Evolutionary conservation across 1,140 invertebrate genomes (phyloP), one percentile per base, ranked within the genome.

Genomic region (Drosophila hydei): DNA sequence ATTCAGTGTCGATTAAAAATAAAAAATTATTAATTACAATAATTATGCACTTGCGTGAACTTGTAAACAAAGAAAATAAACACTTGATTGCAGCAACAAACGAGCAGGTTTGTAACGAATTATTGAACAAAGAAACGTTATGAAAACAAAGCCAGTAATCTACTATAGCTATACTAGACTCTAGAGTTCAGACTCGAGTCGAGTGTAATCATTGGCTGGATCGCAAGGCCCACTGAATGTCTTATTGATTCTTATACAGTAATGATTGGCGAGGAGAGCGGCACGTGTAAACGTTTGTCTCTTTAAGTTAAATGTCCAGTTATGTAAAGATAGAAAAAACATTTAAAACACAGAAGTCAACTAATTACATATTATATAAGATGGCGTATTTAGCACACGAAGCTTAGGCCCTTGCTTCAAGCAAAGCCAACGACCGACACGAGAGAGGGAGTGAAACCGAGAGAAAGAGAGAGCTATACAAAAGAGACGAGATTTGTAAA

Each of bases 301-400:
- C n/a, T n/a, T 33, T 33, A 16, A 9, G 21, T 25, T 4, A 69
- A 83, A 84, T 72, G 79, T 55, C 62, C 77, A 80, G 73, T 71
- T 70, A 68, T 69, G 59, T 65, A 40, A 65, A 51, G 72, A 56
- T 73, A 75, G 72, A 72, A 72, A 75, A 45, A 30, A 25, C 6
- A 52, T 45, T 65, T 19, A 56, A 40, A 42, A 45, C 43, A 48
- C n/a, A 55, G 67, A 58, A 76, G 51, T 74, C 69, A 62, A 71
- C 69, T 88, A 88, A 81, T 81, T 88, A 88, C 81, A 77, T 63
- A 68, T 85, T 85, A 85, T 85, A 87, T 87, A 85, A 87, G 68
- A 68, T 50, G 42, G 27, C 25, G 62, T 64, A 58, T 73, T 72
- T 65, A 68, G 48, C 56, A 69, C 63, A 61, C 48, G 52, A 62